phyloP scores from a whole-genome alignment of 2,797 vertebrate genomes.

The Eulemur mongoz region DNA sequence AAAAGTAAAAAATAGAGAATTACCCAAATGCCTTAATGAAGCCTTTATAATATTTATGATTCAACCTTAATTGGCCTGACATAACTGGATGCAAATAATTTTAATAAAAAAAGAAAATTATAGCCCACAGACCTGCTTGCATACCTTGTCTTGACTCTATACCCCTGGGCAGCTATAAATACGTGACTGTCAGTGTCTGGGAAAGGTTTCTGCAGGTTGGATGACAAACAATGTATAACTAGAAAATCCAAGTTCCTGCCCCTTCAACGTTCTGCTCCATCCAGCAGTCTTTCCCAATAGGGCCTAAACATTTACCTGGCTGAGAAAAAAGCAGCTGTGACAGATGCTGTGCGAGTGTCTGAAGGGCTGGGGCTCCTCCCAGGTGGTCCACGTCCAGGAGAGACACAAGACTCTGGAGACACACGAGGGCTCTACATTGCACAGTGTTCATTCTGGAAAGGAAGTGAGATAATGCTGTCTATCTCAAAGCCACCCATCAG shows the following conservation, averaged over 20 bases:
- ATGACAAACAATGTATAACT: neutral
- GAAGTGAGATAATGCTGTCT: neutral
- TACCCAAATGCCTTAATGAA: neutral
- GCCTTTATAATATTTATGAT: neutral
- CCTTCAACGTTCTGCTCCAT: neutral
- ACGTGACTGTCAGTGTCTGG: neutral
- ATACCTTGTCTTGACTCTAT: neutral
- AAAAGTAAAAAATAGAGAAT: neutral
- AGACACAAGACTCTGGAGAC: slow-evolving; percentile 95
- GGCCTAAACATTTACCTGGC: slow-evolving; percentile 82
- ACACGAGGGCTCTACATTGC: slow-evolving; percentile 94
- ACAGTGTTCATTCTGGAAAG: slow-evolving; percentile 90
- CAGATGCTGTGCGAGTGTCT: slow-evolving; percentile 92
- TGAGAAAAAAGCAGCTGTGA: slow-evolving; percentile 91
- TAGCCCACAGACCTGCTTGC: accelerated
- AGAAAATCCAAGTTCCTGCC: neutral
- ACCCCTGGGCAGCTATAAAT: neutral
- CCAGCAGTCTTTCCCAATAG: neutral
- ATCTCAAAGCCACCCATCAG: neutral
- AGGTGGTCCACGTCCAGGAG: slow-evolving; percentile 92
- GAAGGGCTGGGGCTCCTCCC: slow-evolving; percentile 91
- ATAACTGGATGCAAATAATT: neutral
- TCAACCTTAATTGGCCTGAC: neutral
- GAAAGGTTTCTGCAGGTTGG: neutral
- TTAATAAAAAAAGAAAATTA: neutral